Evolutionary conservation across 2,888 invertebrate genomes (phyloP).

Genomic region (Argyresthia goedartella): DNA sequence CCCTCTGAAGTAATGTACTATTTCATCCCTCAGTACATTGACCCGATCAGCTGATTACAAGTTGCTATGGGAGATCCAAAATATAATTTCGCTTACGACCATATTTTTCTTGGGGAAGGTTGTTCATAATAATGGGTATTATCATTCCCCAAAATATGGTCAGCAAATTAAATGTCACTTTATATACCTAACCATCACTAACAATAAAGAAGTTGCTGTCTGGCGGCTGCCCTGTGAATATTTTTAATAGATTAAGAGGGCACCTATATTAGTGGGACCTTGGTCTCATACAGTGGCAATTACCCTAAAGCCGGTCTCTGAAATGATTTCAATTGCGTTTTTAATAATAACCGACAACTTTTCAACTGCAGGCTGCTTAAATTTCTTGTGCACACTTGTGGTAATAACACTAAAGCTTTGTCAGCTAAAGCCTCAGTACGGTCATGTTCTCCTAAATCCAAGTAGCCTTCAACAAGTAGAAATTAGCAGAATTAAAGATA

Average conservation of each 20-base stretch:
- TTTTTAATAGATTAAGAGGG: constrained; percentile 7
- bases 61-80: too few species aligned
- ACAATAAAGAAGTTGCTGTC: constrained; percentile 7
- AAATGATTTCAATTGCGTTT: constrained; percentile 6
- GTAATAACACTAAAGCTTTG: constrained; percentile 14
- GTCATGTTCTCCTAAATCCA: constrained; percentile 8
- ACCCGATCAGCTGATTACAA: too few species aligned
- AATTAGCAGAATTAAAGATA: constrained; percentile 5
- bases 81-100: too few species aligned
- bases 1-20: too few species aligned
- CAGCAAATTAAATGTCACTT: too few species aligned
- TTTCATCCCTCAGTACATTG: too few species aligned
- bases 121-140: too few species aligned
- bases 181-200: too few species aligned
- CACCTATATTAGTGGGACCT: constrained; percentile 12
- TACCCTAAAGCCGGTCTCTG: constrained; percentile 5
- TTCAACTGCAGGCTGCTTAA: constrained; percentile 14
- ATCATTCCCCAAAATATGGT: too few species aligned
- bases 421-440: constrained; percentile 11
- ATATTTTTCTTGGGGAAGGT: too few species aligned
- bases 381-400: constrained; percentile 12
- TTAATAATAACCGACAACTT: constrained; percentile 9
- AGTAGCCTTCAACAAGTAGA: constrained; percentile 14
- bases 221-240: background rate
- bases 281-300: constrained; percentile 13